Percentiles rank a stretch among this genome's conserved stretches.
Conservation (phyloP, 35 echinoderm and acorn worm genomes). For the Lytechinus variegatus region DNA sequence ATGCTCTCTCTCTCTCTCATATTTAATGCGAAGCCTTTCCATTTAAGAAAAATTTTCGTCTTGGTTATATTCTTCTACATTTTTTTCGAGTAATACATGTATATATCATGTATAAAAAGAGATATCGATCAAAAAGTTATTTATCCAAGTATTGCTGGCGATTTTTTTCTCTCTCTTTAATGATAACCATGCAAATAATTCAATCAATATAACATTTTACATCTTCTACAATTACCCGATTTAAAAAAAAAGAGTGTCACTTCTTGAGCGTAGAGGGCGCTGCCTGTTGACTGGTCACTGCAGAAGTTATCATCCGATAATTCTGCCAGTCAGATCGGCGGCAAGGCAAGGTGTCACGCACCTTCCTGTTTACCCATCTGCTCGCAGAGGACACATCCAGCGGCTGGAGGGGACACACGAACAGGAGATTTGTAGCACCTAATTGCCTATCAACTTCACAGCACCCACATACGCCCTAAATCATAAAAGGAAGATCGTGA, state of each 20-base stretch:
- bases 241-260: too few relatives aligned
- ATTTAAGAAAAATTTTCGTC: too few relatives aligned
- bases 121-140: neutral
- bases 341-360: neutral
- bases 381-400: neutral
- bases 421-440: conserved; percentile 2
- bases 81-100: neutral
- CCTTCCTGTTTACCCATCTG: neutral
- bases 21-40: too few relatives aligned
- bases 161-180: neutral
- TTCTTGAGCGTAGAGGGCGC: too few relatives aligned
- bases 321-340: neutral
- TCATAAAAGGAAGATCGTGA: neutral
- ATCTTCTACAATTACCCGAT: too few relatives aligned
- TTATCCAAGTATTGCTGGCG: neutral
- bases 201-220: neutral
- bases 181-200: neutral
- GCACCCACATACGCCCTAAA: neutral
- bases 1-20: too few relatives aligned
- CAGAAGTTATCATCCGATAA: neutral
- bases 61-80: neutral
- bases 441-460: neutral
- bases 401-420: neutral
- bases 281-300: too few relatives aligned
- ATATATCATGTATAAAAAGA: neutral